A percentile compares a stretch with the other conserved stretches of the same genome.
Conservation (phyloP, 2,888 invertebrate genomes). For the Diarsia brunnea region DNA sequence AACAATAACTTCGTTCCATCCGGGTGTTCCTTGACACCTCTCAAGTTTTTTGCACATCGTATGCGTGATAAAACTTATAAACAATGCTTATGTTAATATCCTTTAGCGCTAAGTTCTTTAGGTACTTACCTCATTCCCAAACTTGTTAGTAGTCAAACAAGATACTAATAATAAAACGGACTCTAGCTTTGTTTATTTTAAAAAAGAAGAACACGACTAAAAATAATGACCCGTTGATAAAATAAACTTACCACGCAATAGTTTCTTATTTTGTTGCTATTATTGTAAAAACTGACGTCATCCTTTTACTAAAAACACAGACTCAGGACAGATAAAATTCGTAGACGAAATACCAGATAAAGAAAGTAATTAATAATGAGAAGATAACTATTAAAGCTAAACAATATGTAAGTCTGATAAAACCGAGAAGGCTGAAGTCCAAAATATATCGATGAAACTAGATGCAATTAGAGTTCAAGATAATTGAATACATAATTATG, state of each 20-base stretch:
- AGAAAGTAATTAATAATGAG: constrained; percentile 22
- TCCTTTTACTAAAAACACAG: constrained; percentile 15
- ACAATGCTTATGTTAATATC: no score
- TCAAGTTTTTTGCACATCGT: neutral
- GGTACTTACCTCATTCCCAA: no score
- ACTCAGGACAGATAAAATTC: constrained; percentile 13
- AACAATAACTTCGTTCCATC: no score
- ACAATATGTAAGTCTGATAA: constrained; percentile 16
- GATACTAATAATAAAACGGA: neutral
- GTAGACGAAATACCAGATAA: constrained; percentile 28
- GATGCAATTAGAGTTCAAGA: neutral
- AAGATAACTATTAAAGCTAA: neutral
- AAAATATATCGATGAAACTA: neutral
- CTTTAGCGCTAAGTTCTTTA: no score
- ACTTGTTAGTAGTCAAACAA: neutral
- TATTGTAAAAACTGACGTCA: constrained; percentile 28
- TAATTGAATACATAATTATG: constrained; percentile 10
- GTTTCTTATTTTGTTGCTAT: constrained; percentile 18
- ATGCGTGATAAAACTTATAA: neutral
- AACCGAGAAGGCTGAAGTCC: neutral
- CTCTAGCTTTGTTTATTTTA: constrained; percentile 9
- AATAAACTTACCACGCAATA: constrained; percentile 22
- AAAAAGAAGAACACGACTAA: constrained; percentile 7
- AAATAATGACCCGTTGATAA: constrained; percentile 27
- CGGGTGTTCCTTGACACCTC: no score